Percentiles rank a stretch among this genome's conserved stretches.
Conservation (phyloP, 1,140 invertebrate genomes). For the Achroia grisella region DNA sequence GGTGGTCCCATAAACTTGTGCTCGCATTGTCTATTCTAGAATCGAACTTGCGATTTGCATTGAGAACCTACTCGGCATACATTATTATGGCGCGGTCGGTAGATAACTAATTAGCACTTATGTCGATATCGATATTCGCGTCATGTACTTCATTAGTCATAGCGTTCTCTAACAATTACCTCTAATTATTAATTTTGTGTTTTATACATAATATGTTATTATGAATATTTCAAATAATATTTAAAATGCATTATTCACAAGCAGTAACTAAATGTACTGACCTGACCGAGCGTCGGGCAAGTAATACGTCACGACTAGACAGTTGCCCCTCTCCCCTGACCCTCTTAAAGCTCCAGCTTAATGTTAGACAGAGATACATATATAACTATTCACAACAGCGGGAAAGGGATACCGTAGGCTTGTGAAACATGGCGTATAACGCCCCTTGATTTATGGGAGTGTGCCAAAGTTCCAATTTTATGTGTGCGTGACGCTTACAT, state of each 20-base stretch:
- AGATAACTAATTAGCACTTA: constrained; percentile 58
- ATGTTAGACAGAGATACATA: constrained; percentile 45
- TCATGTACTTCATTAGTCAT: constrained; percentile 44
- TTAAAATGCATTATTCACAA: background rate
- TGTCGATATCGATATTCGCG: constrained; percentile 58
- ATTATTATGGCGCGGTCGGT: constrained; percentile 44
- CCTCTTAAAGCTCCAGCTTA: constrained; percentile 38
- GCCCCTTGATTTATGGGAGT: constrained; percentile 74
- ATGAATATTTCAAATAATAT: too few species aligned
- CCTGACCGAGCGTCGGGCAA: constrained; percentile 49
- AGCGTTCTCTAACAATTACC: constrained; percentile 18
- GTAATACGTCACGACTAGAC: constrained; percentile 73
- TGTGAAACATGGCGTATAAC: constrained; percentile 75
- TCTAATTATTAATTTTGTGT: constrained; percentile 6
- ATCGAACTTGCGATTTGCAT: constrained; percentile 70
- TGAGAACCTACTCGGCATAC: constrained; percentile 59
- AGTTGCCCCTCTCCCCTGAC: constrained; percentile 47
- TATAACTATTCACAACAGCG: constrained; percentile 44
- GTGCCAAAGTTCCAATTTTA: constrained; percentile 70
- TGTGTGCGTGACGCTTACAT: constrained; percentile 56
- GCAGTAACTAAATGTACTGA: constrained; percentile 27
- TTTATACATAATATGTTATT: too few species aligned
- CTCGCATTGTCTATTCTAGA: constrained; percentile 66
- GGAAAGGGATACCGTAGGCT: constrained; percentile 52
- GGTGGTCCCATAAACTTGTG: constrained; percentile 62